Evolutionary conservation across 1,140 invertebrate genomes (phyloP), one percentile per base, ranked within the genome.

Genomic region (Thaumatotibia leucotreta): DNA sequence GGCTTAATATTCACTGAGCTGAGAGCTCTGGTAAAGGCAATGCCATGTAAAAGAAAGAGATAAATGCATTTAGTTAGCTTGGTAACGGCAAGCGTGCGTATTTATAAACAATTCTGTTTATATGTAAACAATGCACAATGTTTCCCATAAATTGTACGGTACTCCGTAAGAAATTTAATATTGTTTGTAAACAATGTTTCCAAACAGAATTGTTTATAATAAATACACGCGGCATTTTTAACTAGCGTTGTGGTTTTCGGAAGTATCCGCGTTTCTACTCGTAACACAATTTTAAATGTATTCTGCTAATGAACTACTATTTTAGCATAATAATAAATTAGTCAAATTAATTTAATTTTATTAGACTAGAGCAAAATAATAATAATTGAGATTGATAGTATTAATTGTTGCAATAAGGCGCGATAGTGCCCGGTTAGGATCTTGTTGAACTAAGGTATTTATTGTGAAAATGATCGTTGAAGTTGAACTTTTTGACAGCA

Each of bases 391-490:
- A 77, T 77, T 77, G 68, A 74, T 75, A 74, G 73, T 27, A 67
- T 69, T 77, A 75, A 73, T 77, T 75, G 73, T 77, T 77, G 76
- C 73, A 77, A 77, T 77, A 77, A 72, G 24, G 23, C 24, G 50
- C 24, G 23, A 6, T 6, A 14, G 24, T 14, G 23, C 52, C 24
- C 23, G 8, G 9, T 5, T 54, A n/a, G 11, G 23, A 27, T 58
- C 52, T 29, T 58, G 27, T 58, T 58, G 24, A 58, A 27, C n/a
- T n/a, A n/a, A n/a, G n/a, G n/a, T 58, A 58, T 58, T 20, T 58
- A 58, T 58, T 58, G 24, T 54, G 29, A 31, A 58, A 58, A 58
- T 31, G n/a, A 1, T 20, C 2, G 17, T 45, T n/a, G 17, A 20
- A 9, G 9, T 45, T 5, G n/a, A n/a, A n/a, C n/a, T 39, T 39